phyloP scores from a whole-genome alignment of 2,113 vertebrate genomes.

The Pangasianodon gigas region DNA sequence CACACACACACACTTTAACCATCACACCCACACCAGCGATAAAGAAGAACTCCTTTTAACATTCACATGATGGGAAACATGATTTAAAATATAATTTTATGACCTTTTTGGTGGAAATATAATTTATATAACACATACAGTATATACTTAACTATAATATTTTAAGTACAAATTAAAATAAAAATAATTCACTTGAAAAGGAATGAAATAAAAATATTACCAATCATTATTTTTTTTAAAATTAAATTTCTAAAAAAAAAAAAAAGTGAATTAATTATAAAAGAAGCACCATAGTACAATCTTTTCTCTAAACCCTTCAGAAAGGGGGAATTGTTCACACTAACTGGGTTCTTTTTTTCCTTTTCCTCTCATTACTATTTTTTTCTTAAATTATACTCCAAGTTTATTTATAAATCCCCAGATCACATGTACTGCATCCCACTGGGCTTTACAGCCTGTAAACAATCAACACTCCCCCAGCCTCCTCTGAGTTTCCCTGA shows the following conservation, averaged over 20 bases:
- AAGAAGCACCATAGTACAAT: neutral
- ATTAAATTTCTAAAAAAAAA: neutral
- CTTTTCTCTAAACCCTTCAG: neutral
- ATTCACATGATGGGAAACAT: neutral
- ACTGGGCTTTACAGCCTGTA: neutral
- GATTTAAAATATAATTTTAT: neutral
- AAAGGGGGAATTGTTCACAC: neutral
- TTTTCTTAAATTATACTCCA: neutral
- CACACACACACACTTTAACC: neutral
- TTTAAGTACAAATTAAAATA: neutral
- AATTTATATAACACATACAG: neutral
- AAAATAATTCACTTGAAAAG: neutral
- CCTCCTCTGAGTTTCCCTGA: neutral
- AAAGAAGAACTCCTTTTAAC: neutral
- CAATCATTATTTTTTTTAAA: neutral
- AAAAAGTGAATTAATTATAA: neutral
- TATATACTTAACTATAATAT: neutral
- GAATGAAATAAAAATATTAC: constrained; percentile 16
- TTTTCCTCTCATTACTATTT: no score
- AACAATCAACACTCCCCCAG: neutral
- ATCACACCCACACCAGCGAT: neutral
- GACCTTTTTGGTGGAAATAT: neutral
- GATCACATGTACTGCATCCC: neutral
- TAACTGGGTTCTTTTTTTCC: neutral
- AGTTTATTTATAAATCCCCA: constrained; percentile 10